Base-by-base conservation (phyloP, 2,888 invertebrate genomes). In the Lithophane leautieri region DNA sequence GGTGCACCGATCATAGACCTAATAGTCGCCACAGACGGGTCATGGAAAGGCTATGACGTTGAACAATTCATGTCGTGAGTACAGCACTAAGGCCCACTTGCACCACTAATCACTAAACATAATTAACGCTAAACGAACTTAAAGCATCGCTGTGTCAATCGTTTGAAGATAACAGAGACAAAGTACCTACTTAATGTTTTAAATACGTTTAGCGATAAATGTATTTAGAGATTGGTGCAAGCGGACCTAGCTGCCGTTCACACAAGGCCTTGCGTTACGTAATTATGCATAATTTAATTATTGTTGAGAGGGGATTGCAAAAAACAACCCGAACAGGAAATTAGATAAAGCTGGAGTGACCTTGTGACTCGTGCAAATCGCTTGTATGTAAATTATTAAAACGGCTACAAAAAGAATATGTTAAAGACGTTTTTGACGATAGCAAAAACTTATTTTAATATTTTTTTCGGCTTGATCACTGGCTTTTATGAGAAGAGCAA, bases 1-100 rank as follows among this genome's bases (percentile, higher is more conserved):
- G 92, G 90, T 76, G 92, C 94, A 58, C 96, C 97, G 4, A 93
- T 94, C 11, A 91, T 97, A 84, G 97, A 97, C 87, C 89, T 97
- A 61, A 94, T 97, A 60, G 92, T 97, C 19, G 97, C 97, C 34
- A 96, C 97, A 1, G 97, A 97, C 89, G 97, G 97, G 42, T 95
- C 97, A 25, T 97, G 97, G 96, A 95, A 94, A 77, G 94, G 94
- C 66, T 97, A 97, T 86, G 96, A 97, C 76, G 96, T 96, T 16
- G 94, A 97, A 86, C 96, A 97, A 91, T 96, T 97, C 85, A 93
- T 97, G 86, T 96, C 97, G 97, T 95, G 83, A 95, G 96, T 94
- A 81, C 34, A 40, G 50, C 67, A 74, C 62, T 73, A 28, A 66
- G 9, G 28, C 4, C 9, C 66, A 19, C 1, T 50, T 67, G 34